These are phyloP conservation scores for Onychomys arenicola DNA, from an alignment of 2,797 vertebrate species.

Conservation along the genomic window DNA sequence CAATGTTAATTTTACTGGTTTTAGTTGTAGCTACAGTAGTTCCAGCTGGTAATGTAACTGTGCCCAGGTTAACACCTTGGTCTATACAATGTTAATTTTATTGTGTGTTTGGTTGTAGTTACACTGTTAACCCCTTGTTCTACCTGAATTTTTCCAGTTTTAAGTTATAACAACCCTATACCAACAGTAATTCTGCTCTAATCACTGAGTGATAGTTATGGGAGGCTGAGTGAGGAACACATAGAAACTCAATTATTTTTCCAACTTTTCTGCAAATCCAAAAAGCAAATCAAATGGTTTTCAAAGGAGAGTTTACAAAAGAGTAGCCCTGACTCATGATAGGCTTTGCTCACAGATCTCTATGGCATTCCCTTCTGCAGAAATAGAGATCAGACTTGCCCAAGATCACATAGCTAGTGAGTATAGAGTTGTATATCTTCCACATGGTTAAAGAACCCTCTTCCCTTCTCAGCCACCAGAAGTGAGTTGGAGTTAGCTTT, in stretches of 20 bases:
- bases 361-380: not conserved
- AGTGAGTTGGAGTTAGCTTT: not conserved
- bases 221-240: not conserved
- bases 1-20: not conserved
- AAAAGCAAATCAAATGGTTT: slow-evolving; percentile 16
- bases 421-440: not conserved
- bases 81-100: not conserved
- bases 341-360: not conserved
- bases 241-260: not conserved
- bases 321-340: not conserved
- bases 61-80: not conserved
- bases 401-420: not conserved
- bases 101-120: not conserved
- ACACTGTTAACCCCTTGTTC: not conserved
- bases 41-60: not conserved
- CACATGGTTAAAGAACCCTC: not conserved
- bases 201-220: not conserved
- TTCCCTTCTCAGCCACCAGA: not conserved
- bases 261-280: slow-evolving; percentile 24
- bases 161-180: not conserved
- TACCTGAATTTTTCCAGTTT: not conserved
- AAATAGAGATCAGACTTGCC: not conserved
- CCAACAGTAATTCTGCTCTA: not conserved
- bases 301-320: not conserved
- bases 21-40: not conserved